Base-by-base conservation (phyloP, 64 coral and sea anemone species). In the Pachyseris speciosa region DNA sequence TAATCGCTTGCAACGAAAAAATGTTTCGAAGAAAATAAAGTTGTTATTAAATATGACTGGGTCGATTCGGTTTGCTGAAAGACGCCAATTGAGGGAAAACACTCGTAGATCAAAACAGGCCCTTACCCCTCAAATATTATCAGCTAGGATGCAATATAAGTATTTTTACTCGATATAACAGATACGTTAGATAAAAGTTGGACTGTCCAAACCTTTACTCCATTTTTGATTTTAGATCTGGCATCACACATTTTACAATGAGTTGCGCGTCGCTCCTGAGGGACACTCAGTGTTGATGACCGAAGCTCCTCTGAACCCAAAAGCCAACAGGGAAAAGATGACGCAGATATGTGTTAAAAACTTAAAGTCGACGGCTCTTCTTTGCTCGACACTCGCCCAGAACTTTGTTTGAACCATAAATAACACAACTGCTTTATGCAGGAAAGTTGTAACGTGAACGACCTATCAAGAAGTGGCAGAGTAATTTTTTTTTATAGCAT, bases 201-300 rank as follows among this genome's bases (percentile, higher is more conserved):
- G 8, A 55, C 51, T 16, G 20, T 19, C 0, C 20, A 16, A 17
- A 17, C 51, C 22, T 61, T 4, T 17, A 25, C 52, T 1, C 5
- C 32, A 32, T 76, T 51, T 57, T n/a, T 26, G 9, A 40, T 61
- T 87, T 87, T 41, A 87, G 85, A 87, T 87, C 47, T 93, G 91
- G 91, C 91, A 93, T 39, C 91, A 93, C 91, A 93, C 91, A 32
- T 93, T 93, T 27, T 94, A 88, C 84, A 88, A 94, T 32, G 91
- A 88, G 41, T 67, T 91, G 17, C 78, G 78, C 13, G 34, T 84
- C 3, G 89, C 89, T 5, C 89, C 89, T 6, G 89, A 92, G 13
- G 89, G 85, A 84, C 89, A 92, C 66, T 80, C 89, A 74, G 65
- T 85, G 48, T 57, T 92, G 55, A 30, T 92, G 67, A 92, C 89